A percentile compares a stretch with the other conserved stretches of the same genome.
These are phyloP conservation scores for Champsocephalus gunnari DNA, from an alignment of 2,797 vertebrate genomes.

Conservation along the genomic window DNA sequence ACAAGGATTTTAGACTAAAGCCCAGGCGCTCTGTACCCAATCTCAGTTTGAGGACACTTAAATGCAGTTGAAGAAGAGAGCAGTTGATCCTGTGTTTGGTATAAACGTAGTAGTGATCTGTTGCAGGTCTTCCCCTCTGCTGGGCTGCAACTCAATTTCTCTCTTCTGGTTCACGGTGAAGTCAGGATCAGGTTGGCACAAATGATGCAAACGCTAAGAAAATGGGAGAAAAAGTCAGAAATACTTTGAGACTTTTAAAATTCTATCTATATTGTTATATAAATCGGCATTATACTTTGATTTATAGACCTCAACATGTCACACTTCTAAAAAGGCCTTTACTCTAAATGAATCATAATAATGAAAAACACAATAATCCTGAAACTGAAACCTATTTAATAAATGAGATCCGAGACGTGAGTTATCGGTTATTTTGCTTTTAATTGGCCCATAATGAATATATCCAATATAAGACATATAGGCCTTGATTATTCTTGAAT, in stretches of 20 bases:
- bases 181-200: constrained; percentile 57
- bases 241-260: background rate
- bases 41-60: background rate
- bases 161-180: constrained; percentile 20
- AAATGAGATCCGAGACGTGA: background rate
- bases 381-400: background rate
- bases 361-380: background rate
- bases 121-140: constrained; percentile 16
- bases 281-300: too few species aligned
- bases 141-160: constrained; percentile 41
- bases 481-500: background rate
- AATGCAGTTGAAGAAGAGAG: background rate
- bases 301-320: too few species aligned
- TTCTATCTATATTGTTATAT: too few species aligned
- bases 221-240: constrained; percentile 3
- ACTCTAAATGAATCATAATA: too few species aligned
- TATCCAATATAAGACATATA: background rate
- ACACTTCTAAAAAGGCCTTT: too few species aligned
- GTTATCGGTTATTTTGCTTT: background rate
- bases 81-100: background rate
- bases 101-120: background rate
- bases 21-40: too few species aligned
- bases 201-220: constrained; percentile 57
- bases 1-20: too few species aligned
- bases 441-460: background rate